phyloP scores from a whole-genome alignment of 1,140 invertebrate genomes.

The Drosophila grimshawi region DNA sequence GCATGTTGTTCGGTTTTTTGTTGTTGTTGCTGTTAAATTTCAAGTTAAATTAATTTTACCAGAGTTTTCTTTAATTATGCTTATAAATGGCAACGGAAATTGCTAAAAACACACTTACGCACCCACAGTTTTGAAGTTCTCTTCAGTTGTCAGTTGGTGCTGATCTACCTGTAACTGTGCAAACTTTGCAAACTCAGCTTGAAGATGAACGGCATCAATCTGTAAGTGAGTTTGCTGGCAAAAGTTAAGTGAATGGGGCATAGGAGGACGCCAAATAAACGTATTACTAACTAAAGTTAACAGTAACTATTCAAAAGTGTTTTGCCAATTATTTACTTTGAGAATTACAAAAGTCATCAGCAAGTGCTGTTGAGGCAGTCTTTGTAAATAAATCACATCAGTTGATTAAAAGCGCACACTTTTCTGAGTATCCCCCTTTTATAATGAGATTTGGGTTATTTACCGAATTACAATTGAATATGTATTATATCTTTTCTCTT shows the following conservation, averaged over 20 bases:
- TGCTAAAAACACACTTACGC: slow-evolving; percentile 68
- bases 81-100: slow-evolving; percentile 68
- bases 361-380: neutral
- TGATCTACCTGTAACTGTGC: neutral
- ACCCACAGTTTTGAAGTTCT: neutral
- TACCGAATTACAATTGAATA: no score
- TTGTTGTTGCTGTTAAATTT: slow-evolving; percentile 61
- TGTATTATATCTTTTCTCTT: no score
- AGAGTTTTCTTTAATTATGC: slow-evolving; percentile 76
- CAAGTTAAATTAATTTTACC: slow-evolving; percentile 74
- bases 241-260: slow-evolving; percentile 22
- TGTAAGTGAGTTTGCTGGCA: slow-evolving; percentile 50
- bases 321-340: slow-evolving; percentile 43
- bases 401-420: neutral
- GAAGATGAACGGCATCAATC: slow-evolving; percentile 73
- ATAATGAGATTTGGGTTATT: no score
- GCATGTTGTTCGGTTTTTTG: neutral
- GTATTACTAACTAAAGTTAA: neutral
- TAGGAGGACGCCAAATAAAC: neutral
- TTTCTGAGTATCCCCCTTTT: no score
- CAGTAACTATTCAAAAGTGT: slow-evolving; percentile 20
- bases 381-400: neutral
- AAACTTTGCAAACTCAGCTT: slow-evolving; percentile 40
- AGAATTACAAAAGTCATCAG: slow-evolving; percentile 26
- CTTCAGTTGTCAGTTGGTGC: neutral